Evolutionary conservation across 2,113 vertebrate genomes (phyloP).

Genomic region (Apeltes quadracus): DNA sequence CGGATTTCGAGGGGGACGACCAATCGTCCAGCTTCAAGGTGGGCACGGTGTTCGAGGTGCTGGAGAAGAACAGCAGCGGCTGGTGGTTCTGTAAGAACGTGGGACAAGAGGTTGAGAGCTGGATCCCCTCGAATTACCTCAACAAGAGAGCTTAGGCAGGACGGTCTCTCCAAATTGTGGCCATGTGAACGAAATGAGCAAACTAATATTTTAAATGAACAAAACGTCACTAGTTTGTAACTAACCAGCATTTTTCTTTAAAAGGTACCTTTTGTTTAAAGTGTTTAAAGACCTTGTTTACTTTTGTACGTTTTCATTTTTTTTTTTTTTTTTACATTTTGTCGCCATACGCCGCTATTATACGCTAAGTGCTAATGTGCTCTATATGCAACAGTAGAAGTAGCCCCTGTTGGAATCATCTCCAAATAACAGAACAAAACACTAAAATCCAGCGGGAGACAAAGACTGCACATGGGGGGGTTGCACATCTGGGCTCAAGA

Average conservation of each 20-base stretch:
- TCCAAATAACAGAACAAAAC: background rate
- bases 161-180: background rate
- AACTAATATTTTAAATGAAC: conserved; percentile 29
- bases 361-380: conserved; percentile 69
- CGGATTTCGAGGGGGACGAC: conserved; percentile 94
- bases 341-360: conserved; percentile 40
- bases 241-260: conserved; percentile 72
- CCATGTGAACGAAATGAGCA: conserved; percentile 8
- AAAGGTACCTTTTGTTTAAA: conserved; percentile 69
- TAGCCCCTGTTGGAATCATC: conserved; percentile 44
- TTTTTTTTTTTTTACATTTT: conserved; percentile 25
- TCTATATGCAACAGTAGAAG: conserved; percentile 62
- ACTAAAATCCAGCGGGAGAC: conserved; percentile 24
- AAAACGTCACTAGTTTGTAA: conserved; percentile 62
- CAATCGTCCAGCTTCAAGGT: conserved; percentile 93
- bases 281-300: conserved; percentile 35
- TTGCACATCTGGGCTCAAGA: conserved; percentile 31
- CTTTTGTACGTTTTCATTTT: conserved; percentile 59
- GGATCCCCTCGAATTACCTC: conserved; percentile 99
- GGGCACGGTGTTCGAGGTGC: conserved; percentile 93
- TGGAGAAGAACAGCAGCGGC: conserved; percentile 91
- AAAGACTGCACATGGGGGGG: conserved; percentile 27
- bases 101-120: conserved; percentile 88
- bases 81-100: conserved; percentile 99
- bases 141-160: conserved; percentile 90